Percentiles rank a stretch among this genome's conserved stretches.
phyloP scores from a whole-genome alignment of 30 jellyfish, hydroid and myxozoan genomes.

The Pseudorhiza aurosa region DNA sequence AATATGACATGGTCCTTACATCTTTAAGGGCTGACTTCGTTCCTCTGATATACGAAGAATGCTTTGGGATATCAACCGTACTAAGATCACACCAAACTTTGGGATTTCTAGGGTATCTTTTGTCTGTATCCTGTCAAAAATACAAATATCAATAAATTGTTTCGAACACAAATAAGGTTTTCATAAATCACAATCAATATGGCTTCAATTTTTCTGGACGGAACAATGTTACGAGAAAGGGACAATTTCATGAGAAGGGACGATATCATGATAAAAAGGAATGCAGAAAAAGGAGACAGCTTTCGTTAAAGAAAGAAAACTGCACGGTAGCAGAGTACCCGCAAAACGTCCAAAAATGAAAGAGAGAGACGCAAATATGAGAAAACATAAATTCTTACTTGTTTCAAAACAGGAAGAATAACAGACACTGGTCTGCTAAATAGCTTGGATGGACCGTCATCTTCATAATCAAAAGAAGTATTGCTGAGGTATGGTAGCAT shows the following conservation, averaged over 20 bases:
- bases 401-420: slow-evolving; percentile 44
- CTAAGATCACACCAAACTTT: slow-evolving; percentile 52
- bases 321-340: no score
- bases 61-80: slow-evolving; percentile 33
- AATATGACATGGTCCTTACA: no score
- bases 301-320: no score
- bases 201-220: no score
- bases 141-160: neutral
- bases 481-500: slow-evolving; percentile 21
- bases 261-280: no score
- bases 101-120: slow-evolving; percentile 43
- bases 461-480: slow-evolving; percentile 11
- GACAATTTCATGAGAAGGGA: no score
- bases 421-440: slow-evolving; percentile 53
- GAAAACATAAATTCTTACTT: slow-evolving; percentile 11
- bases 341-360: no score
- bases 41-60: slow-evolving; percentile 50
- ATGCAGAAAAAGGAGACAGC: no score
- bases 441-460: slow-evolving; percentile 3
- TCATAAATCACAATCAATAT: no score
- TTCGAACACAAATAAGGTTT: neutral
- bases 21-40: slow-evolving; percentile 33
- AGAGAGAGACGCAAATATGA: no score
- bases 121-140: slow-evolving; percentile 3
- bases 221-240: no score